Evolutionary conservation across 2,888 invertebrate genomes (phyloP).

Genomic region (Apamea monoglypha): DNA sequence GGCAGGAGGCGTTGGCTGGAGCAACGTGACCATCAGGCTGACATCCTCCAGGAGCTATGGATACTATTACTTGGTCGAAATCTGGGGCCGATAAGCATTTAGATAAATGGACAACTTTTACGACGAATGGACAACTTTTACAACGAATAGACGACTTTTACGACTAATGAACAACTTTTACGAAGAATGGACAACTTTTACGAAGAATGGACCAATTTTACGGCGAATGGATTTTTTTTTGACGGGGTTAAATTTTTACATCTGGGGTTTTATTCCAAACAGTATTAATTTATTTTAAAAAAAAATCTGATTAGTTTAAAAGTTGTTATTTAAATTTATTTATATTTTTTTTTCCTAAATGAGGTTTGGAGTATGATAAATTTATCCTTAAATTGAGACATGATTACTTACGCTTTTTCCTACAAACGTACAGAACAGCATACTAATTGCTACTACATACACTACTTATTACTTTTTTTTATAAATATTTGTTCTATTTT

Average conservation of each 20-base stretch:
- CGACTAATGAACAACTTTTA: too few species aligned
- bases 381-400: too few species aligned
- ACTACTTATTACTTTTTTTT: too few species aligned
- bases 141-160: too few species aligned
- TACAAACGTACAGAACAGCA: too few species aligned
- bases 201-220: too few species aligned
- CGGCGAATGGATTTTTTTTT: neutral
- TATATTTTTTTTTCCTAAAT: neutral
- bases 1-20: slow-evolving; percentile 73
- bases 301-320: slow-evolving; percentile 16
- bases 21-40: slow-evolving; percentile 77
- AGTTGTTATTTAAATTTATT: neutral
- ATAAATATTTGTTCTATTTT: too few species aligned
- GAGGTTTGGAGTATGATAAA: neutral
- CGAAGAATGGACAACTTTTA: neutral
- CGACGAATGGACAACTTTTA: neutral
- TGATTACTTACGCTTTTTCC: too few species aligned
- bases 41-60: slow-evolving; percentile 79
- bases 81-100: slow-evolving; percentile 78
- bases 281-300: neutral
- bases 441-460: too few species aligned
- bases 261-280: neutral
- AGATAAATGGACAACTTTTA: neutral
- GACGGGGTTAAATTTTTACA: neutral
- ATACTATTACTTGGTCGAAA: slow-evolving; percentile 79